Evolutionary conservation across 2,888 invertebrate genomes (phyloP).

Genomic region (Hoplodrina ambigua): DNA sequence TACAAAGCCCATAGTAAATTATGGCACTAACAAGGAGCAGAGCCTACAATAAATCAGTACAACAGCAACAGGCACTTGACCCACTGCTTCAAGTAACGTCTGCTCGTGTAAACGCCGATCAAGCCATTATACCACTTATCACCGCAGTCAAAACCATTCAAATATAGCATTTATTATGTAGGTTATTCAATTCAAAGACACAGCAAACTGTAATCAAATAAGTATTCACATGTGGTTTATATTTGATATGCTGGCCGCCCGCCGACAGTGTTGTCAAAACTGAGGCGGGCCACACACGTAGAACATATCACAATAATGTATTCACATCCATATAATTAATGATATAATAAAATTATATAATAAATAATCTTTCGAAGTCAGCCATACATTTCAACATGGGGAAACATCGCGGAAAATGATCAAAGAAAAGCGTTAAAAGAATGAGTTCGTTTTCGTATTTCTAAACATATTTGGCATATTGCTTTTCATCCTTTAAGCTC

Average conservation of each 20-base stretch:
- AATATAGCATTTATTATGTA: conserved; percentile 42
- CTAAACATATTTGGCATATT: background rate
- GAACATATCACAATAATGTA: conserved; percentile 19
- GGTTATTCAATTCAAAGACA: conserved; percentile 29
- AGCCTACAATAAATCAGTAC: conserved; percentile 33
- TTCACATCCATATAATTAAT: background rate
- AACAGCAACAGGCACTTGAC: conserved; percentile 43
- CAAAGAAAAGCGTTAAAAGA: background rate
- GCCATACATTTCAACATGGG: background rate
- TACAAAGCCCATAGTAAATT: conserved; percentile 11
- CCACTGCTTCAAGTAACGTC: conserved; percentile 33
- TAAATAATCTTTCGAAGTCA: background rate
- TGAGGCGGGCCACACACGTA: conserved; percentile 57
- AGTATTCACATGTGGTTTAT: conserved; percentile 67
- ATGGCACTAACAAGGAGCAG: conserved; percentile 3
- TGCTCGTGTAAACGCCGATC: conserved; percentile 71
- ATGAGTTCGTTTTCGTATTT: background rate
- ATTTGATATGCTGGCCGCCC: conserved; percentile 60
- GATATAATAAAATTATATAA: background rate
- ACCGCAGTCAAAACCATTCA: conserved; percentile 20
- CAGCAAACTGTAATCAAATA: conserved; percentile 39
- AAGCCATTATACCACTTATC: conserved; percentile 38
- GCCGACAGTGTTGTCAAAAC: conserved; percentile 72
- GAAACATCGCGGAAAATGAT: background rate
- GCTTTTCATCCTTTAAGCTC: conserved; percentile 1